These are phyloP conservation scores for Empidonax traillii DNA, from an alignment of 2,113 vertebrate species.

Conservation along the genomic window DNA sequence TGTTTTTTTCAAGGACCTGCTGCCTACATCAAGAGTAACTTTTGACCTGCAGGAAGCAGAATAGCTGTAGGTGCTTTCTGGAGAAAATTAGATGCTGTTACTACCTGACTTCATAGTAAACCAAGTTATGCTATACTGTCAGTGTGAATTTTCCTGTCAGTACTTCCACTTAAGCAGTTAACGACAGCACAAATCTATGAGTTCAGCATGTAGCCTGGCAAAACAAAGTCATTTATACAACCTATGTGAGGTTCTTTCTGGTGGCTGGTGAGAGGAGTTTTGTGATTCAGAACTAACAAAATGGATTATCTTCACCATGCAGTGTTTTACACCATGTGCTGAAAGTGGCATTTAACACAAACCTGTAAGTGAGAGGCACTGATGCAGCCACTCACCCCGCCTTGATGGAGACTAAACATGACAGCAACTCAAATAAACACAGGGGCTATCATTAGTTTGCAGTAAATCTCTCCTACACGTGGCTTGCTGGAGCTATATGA, in stretches of 20 bases:
- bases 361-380: background rate
- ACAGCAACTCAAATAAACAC: background rate
- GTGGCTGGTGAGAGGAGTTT: background rate
- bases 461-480: background rate
- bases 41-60: background rate
- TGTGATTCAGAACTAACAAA: background rate
- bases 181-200: background rate
- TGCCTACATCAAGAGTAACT: background rate
- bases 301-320: background rate
- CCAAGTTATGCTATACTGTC: background rate
- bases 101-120: background rate
- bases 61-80: background rate
- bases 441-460: background rate
- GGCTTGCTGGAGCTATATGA: background rate
- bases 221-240: background rate
- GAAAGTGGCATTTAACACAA: background rate
- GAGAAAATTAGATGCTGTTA: background rate
- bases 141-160: background rate
- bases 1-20: background rate
- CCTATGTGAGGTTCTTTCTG: background rate
- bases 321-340: background rate
- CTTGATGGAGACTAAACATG: background rate
- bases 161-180: background rate
- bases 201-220: background rate
- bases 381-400: background rate